Evolutionary conservation across 2,888 invertebrate genomes (phyloP).

Genomic region (Eupeodes luniger): DNA sequence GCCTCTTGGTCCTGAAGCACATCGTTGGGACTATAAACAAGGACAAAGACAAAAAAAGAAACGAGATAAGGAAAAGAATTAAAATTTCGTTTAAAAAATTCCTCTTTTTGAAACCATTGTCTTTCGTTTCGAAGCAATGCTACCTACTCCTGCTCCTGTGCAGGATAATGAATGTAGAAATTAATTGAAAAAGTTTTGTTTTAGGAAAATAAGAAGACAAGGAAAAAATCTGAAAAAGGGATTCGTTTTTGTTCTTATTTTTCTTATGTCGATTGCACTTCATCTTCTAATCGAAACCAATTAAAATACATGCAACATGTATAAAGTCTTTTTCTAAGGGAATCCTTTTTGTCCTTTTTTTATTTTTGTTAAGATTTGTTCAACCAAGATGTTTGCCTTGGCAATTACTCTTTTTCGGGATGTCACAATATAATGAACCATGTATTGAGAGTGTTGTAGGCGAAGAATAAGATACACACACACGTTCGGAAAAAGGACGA

Average conservation of each 20-base stretch:
- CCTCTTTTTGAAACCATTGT: conserved; percentile 35
- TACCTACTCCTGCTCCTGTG: neutral
- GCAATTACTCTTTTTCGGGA: conserved; percentile 60
- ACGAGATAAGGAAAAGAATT: conserved; percentile 58
- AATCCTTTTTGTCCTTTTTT: conserved; percentile 4
- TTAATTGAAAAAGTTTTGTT: conserved; percentile 70
- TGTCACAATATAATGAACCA: conserved; percentile 69
- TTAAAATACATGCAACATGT: conserved; percentile 70
- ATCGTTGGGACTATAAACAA: neutral
- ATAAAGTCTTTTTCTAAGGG: neutral
- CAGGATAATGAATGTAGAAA: conserved; percentile 39
- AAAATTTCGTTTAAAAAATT: conserved; percentile 63
- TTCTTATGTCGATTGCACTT: conserved; percentile 60
- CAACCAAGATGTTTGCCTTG: conserved; percentile 48
- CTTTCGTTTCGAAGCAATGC: neutral
- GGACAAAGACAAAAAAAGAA: conserved; percentile 27
- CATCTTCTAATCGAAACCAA: conserved; percentile 71
- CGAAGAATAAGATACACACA: conserved; percentile 8
- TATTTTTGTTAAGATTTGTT: conserved; percentile 42
- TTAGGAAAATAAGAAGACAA: neutral
- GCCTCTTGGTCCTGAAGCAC: conserved; percentile 14
- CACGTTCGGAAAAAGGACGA: too few relatives aligned
- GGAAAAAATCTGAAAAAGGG: conserved; percentile 19
- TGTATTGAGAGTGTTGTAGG: conserved; percentile 27
- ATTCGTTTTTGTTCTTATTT: neutral